Base-by-base conservation (phyloP, 64 coral and sea anemone species). In the Exaiptasia diaphana region DNA sequence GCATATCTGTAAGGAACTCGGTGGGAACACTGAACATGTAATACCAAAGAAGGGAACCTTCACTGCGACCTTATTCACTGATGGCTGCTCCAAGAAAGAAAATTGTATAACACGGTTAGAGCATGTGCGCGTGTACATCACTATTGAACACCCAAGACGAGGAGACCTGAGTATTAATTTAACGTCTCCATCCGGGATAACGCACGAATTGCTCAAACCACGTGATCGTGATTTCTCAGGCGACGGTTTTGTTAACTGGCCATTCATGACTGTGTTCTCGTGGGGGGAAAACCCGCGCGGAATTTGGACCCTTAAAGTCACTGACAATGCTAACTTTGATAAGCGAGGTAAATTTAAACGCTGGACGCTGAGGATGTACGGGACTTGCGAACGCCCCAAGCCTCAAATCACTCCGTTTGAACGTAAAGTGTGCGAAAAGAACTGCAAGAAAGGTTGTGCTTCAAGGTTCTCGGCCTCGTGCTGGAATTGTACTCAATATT, bases 191-290 rank as follows among this genome's bases (percentile, higher is more conserved):
- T 59, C 71, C 18, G 93, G 93, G 35, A 97, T 88, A 54, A 74
- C 41, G 67, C 91, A 88, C 18, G 73, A 91, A 26, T 73, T 97
- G 17, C 61, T 97, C 30, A 83, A 67, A 3, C 72, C 72, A 18
- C 75, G 93, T 55, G 61, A 79, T 32, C 77, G 62, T 2, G 93
- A 97, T 29, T 28, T 69, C 33, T 87, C 83, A 41, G 38, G 77
- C 31, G 83, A 87, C 37, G 93, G 93, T 13, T 97, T 97, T 76
- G 31, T 71, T 10, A 91, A 82, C 67, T 97, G 93, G 93, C 88
- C 93, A 18, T 97, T 97, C 26, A 97, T 97, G 93, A 91, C 93
- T 29, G 93, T 97, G 45, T 97, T 97, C 30, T 82, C 41, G 1
- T 97, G 93, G 93, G 93, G 83, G 42, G 93, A 97, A 37, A 83